These are phyloP conservation scores for Tyrannus savana DNA, from an alignment of 2,113 vertebrate species.

Conservation along the genomic window DNA sequence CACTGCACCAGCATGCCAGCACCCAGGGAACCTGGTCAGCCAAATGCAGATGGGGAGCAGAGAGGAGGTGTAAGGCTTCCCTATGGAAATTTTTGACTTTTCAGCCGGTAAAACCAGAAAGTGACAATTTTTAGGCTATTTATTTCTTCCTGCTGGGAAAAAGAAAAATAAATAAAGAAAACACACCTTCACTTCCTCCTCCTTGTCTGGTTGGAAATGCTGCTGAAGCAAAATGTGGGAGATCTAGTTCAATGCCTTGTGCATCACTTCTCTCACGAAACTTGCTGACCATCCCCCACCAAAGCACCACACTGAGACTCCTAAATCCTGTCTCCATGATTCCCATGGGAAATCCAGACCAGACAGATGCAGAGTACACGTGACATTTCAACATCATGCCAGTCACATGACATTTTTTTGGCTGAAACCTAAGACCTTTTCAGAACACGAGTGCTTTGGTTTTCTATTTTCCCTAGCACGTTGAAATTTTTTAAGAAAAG, in stretches of 20 bases:
- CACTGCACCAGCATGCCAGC: background rate
- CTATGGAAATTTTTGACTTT: background rate
- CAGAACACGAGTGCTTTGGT: background rate
- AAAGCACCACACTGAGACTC: background rate
- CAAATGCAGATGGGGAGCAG: background rate
- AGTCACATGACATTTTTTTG: background rate
- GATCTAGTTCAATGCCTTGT: background rate
- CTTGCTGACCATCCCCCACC: background rate
- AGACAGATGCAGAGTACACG: background rate
- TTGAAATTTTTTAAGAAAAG: background rate
- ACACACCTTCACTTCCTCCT: background rate
- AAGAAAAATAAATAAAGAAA: background rate
- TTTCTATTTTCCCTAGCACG: background rate
- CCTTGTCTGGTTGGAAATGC: background rate
- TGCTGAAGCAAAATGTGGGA: background rate
- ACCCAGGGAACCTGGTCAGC: background rate
- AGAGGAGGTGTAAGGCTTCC: background rate
- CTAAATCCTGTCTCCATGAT: background rate
- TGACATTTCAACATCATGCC: background rate
- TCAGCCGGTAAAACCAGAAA: background rate
- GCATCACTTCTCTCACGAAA: background rate
- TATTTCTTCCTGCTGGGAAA: background rate
- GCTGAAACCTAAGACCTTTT: background rate
- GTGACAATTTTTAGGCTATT: background rate
- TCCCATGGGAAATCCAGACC: background rate